Percentiles rank a stretch among this genome's conserved stretches.
Evolutionary conservation across 1,140 invertebrate genomes (phyloP).

Genomic region (Venustaconcha ellipsiformis): DNA sequence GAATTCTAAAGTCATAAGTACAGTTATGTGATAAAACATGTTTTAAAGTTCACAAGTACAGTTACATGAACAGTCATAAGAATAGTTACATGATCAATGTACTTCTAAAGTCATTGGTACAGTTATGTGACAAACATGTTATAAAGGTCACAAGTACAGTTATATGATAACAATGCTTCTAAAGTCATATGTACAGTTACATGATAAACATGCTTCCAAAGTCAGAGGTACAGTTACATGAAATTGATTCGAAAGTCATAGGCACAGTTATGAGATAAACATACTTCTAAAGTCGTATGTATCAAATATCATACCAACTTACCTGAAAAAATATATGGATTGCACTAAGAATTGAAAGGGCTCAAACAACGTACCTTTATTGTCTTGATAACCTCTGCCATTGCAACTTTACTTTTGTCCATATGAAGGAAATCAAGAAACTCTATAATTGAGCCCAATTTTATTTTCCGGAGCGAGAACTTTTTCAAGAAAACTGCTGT

Average conservation of each 20-base stretch:
- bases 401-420: constrained; percentile 20
- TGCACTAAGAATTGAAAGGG: too few species aligned
- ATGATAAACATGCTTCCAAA: neutral
- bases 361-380: constrained; percentile 27
- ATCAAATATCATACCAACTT: too few species aligned
- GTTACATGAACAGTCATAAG: neutral
- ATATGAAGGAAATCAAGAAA: constrained; percentile 26
- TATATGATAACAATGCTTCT: neutral
- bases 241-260: neutral
- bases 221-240: neutral
- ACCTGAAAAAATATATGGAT: too few species aligned
- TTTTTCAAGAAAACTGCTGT: constrained; percentile 20
- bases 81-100: too few species aligned
- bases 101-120: neutral
- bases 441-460: constrained; percentile 24
- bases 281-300: neutral
- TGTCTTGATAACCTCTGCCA: constrained; percentile 31
- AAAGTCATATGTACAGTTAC: neutral
- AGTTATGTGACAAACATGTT: neutral
- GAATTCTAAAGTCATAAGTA: neutral
- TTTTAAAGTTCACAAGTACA: neutral
- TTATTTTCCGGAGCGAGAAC: constrained; percentile 30
- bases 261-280: neutral
- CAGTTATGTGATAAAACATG: neutral
- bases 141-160: neutral